These are phyloP conservation scores for Lordiphosa fenestrarum DNA, from an alignment of 2,888 invertebrate genomes.

Conservation along the genomic window DNA sequence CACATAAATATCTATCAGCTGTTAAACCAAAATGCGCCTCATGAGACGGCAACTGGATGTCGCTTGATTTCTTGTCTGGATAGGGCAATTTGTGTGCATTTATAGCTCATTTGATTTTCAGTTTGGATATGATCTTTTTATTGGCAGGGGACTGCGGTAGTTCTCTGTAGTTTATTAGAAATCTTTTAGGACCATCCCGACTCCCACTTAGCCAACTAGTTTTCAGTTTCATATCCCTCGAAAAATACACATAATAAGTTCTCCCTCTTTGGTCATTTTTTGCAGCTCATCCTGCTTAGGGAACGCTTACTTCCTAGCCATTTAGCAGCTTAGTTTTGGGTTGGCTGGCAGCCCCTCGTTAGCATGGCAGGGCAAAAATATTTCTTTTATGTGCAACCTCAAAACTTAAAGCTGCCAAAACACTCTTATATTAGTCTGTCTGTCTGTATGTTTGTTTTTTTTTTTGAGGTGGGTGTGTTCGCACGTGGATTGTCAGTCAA, in stretches of 20 bases:
- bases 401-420: conserved; percentile 61
- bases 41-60: conserved; percentile 8
- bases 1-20: conserved; percentile 62
- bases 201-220: conserved; percentile 5
- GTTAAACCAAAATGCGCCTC: neutral
- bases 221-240: conserved; percentile 6
- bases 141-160: neutral
- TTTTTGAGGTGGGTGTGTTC: conserved; percentile 28
- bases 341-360: conserved; percentile 43
- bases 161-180: too few species aligned
- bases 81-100: conserved; percentile 46
- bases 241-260: neutral
- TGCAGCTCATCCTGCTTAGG: conserved; percentile 71
- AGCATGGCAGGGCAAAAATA: conserved; percentile 40
- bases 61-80: conserved; percentile 8
- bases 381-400: conserved; percentile 65
- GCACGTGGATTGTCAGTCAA: conserved; percentile 51
- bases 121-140: conserved; percentile 49
- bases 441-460: conserved; percentile 26
- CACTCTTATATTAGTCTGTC: conserved; percentile 28
- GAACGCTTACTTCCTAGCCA: conserved; percentile 62
- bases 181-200: too few species aligned
- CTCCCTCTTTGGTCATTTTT: conserved; percentile 13
- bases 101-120: conserved; percentile 68
- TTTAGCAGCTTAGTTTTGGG: conserved; percentile 64